Conservation (phyloP, 1,140 invertebrate species). For the Pseudomyrmex gracilis region DNA sequence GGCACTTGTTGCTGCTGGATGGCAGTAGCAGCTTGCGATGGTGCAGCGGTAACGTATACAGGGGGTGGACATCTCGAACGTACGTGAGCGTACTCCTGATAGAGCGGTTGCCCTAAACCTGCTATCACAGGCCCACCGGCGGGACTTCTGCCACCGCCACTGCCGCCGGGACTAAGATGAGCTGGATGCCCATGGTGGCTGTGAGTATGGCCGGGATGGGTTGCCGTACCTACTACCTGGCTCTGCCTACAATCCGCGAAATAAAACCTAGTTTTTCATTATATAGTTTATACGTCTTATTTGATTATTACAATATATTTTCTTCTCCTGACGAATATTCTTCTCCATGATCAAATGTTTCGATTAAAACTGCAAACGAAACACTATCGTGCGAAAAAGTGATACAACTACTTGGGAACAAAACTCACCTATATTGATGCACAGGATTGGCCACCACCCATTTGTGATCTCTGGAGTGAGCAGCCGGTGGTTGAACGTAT, state of each 20-base stretch:
- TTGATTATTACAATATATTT: constrained; percentile 61
- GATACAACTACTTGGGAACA: not conserved
- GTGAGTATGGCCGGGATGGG: constrained; percentile 82
- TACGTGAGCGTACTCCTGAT: constrained; percentile 84
- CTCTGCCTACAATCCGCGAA: constrained; percentile 83
- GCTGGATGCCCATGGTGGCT: constrained; percentile 82
- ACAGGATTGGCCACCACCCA: constrained; percentile 86
- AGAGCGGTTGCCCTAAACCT: constrained; percentile 84
- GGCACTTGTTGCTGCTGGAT: constrained; percentile 85
- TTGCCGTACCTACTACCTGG: constrained; percentile 83
- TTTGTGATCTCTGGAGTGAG: constrained; percentile 87
- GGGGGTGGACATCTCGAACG: constrained; percentile 83
- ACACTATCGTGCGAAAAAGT: no score
- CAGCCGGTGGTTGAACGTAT: constrained; percentile 88
- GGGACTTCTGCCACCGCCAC: constrained; percentile 82
- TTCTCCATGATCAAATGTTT: no score
- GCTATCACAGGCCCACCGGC: constrained; percentile 78
- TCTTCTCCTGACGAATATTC: not conserved
- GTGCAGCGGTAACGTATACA: constrained; percentile 84
- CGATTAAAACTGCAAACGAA: not conserved
- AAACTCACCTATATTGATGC: constrained; percentile 87
- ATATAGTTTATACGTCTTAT: constrained; percentile 64
- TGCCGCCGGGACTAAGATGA: constrained; percentile 82
- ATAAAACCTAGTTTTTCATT: constrained; percentile 73
- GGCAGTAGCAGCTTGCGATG: constrained; percentile 82